Evolutionary conservation across 1,140 invertebrate genomes (phyloP).

Genomic region (Eumaeus atala): DNA sequence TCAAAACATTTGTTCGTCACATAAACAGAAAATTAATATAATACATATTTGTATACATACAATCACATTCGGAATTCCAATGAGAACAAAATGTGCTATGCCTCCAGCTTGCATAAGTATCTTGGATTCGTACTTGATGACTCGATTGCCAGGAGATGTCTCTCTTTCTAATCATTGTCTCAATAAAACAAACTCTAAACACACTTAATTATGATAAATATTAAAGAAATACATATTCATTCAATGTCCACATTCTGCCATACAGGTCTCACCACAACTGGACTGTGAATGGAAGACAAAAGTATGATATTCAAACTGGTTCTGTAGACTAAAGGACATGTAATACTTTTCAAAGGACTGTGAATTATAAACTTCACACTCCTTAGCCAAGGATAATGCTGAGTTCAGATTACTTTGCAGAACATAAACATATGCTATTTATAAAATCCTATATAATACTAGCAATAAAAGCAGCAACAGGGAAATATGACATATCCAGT

Average conservation of each 20-base stretch:
- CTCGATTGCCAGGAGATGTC: neutral
- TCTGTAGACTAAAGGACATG: neutral
- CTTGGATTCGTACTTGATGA: neutral
- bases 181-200: neutral
- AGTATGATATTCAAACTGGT: neutral
- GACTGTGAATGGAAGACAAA: neutral
- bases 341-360: neutral
- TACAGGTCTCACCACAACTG: neutral
- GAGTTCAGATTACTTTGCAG: neutral
- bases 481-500: no score
- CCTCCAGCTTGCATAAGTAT: neutral
- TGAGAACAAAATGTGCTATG: neutral
- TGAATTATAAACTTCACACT: neutral
- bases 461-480: no score
- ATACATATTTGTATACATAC: neutral
- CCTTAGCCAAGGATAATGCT: neutral
- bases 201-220: neutral
- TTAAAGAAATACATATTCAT: neutral
- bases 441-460: neutral
- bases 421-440: neutral
- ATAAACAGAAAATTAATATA: no score
- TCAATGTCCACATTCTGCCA: no score
- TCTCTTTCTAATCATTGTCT: constrained; percentile 6
- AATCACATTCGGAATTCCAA: neutral
- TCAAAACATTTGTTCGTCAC: no score